Evolutionary conservation across 92 coral and sea anemone genomes (phyloP), one percentile per base, ranked within the genome.

Genomic region (Nematostella vectensis): DNA sequence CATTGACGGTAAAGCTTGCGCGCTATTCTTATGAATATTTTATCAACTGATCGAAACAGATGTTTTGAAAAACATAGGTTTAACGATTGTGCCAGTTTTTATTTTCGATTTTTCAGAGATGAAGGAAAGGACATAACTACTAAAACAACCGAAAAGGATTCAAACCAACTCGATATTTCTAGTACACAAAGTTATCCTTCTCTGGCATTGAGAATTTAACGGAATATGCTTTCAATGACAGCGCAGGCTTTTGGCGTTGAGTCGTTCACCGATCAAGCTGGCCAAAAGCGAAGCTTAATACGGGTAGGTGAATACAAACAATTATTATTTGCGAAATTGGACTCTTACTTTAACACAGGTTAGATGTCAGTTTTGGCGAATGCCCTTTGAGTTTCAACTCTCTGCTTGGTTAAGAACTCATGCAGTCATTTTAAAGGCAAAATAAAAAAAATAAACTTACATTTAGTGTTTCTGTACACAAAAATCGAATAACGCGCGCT

Each of bases 21-120:
- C n/a, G n/a, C n/a, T n/a, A n/a, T n/a, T n/a, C n/a, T n/a, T 19
- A 45, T 45, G 51, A 45, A 45, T 45, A 45, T 45, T 45, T 45
- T 8, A 45, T 45, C 17, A 8, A 36, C 42, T 17, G 4, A 4
- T 22, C 9, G 18, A 45, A 45, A 8, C 51, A 45, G 51, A 45
- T 45, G 51, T 10, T 45, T 45, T 45, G 51, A 45, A 11, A 45
- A 45, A 11, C 9, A 8, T 4, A 4, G 18, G 18, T 22, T 4
- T 10, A 19, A 45, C 11, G 23, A 10, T 19, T 4, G 18, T 11
- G 51, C 18, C 18, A 22, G 18, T 4, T 45, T 45, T 45, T 45
- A 22, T 45, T 22, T 11, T 33, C 51, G 51, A 45, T 22, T 45
- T 45, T 45, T 4, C 51, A 19, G 18, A 17, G 4, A 19, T 9